These are phyloP conservation scores for Nothura maculosa DNA, from an alignment of 2,797 vertebrate species.

Conservation along the genomic window DNA sequence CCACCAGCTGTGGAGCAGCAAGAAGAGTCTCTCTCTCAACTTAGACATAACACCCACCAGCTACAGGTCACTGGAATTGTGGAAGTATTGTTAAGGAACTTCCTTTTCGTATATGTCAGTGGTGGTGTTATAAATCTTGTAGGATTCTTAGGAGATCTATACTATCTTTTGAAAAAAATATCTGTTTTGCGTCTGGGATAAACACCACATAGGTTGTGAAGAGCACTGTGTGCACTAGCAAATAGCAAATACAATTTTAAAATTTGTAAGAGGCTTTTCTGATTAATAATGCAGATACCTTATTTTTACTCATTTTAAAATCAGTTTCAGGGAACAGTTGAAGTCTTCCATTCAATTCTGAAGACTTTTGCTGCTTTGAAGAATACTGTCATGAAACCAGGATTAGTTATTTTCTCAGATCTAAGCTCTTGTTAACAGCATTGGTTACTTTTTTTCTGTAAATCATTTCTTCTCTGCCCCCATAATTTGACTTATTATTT, in stretches of 20 bases:
- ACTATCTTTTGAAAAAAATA: slow-evolving; percentile 76
- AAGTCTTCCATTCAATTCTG: slow-evolving; percentile 64
- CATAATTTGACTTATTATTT: slow-evolving; percentile 53
- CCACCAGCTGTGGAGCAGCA: slow-evolving; percentile 38
- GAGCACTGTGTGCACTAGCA: slow-evolving; percentile 45
- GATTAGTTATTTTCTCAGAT: slow-evolving; percentile 59
- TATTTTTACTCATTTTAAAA: slow-evolving; percentile 64
- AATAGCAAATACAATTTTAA: slow-evolving; percentile 70
- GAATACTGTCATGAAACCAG: slow-evolving; percentile 48
- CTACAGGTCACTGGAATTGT: slow-evolving; percentile 34
- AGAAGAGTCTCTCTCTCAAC: not conserved
- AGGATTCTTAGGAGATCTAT: slow-evolving; percentile 73
- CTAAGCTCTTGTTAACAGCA: slow-evolving; percentile 47
- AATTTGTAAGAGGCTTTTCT: slow-evolving; percentile 49
- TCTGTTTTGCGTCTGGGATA: slow-evolving; percentile 73
- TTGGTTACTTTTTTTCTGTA: slow-evolving; percentile 19
- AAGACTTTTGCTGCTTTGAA: slow-evolving; percentile 75
- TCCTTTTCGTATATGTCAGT: slow-evolving; percentile 71
- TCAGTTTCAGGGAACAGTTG: slow-evolving; percentile 67
- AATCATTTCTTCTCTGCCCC: not conserved
- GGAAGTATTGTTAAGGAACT: slow-evolving; percentile 19
- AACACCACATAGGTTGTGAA: slow-evolving; percentile 69
- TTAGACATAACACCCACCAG: slow-evolving; percentile 41
- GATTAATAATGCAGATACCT: slow-evolving; percentile 77
- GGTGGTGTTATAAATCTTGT: slow-evolving; percentile 64